These are phyloP conservation scores for Coilia nasus DNA, from an alignment of 2,797 vertebrate genomes.

Conservation along the genomic window DNA sequence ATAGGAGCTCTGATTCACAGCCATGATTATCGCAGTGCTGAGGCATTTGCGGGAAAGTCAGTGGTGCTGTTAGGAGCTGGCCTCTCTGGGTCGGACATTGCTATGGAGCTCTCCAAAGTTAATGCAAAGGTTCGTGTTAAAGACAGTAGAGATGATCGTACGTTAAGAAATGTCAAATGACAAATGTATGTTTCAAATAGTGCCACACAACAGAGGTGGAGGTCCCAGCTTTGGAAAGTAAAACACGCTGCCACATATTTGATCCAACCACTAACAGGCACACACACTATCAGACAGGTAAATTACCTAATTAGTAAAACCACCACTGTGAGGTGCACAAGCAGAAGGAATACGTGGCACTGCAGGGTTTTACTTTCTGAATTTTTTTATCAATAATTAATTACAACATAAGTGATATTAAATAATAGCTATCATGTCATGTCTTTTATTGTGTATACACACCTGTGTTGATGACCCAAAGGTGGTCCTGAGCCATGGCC, in stretches of 20 bases:
- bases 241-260: no score
- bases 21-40: slow-evolving; percentile 67
- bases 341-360: no score
- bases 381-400: no score
- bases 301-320: no score
- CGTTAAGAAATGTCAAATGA: background rate
- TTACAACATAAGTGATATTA: no score
- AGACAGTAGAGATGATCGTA: background rate
- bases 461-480: background rate
- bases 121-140: slow-evolving; percentile 54
- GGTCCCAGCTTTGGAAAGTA: no score
- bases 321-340: no score
- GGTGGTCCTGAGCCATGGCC: slow-evolving; percentile 66
- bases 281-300: no score
- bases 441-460: background rate
- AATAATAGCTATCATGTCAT: background rate
- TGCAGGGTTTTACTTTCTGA: no score
- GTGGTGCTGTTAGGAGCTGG: slow-evolving; percentile 69
- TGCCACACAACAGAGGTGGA: background rate
- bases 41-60: slow-evolving; percentile 62
- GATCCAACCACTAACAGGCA: no score
- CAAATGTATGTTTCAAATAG: background rate
- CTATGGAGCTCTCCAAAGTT: slow-evolving; percentile 62
- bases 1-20: slow-evolving; percentile 69
- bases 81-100: slow-evolving; percentile 69